Evolutionary conservation across 2,888 invertebrate species (phyloP).

Genomic region (Liodrosophila aerea): DNA sequence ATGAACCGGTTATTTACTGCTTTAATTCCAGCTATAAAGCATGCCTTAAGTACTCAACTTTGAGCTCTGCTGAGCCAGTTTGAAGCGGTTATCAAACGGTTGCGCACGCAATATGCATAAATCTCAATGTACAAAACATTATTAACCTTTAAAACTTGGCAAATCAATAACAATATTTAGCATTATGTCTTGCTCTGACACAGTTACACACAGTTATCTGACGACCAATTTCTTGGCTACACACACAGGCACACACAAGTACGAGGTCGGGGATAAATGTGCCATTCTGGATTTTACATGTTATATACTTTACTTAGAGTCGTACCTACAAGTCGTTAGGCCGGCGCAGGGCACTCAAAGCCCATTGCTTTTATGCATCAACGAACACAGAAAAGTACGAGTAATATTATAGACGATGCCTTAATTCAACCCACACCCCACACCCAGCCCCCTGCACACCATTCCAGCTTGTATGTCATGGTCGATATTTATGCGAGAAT

Average conservation of each 20-base stretch:
- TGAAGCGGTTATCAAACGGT: conserved; percentile 8
- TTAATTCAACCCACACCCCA: conserved; percentile 12
- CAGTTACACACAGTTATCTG: conserved; percentile 51
- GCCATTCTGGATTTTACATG: conserved; percentile 56
- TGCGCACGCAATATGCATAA: conserved; percentile 18
- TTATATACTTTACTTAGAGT: conserved; percentile 29
- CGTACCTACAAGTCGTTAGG: conserved; percentile 63
- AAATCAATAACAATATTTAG: conserved; percentile 36
- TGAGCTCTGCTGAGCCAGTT: background rate
- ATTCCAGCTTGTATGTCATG: conserved; percentile 37
- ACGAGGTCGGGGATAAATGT: conserved; percentile 34
- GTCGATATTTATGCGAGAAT: conserved; percentile 73
- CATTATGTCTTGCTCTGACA: conserved; percentile 31
- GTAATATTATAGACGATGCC: conserved; percentile 54
- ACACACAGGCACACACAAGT: conserved; percentile 12
- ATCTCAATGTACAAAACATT: conserved; percentile 1
- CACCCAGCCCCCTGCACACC: background rate
- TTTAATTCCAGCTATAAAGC: no score
- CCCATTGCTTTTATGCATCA: conserved; percentile 66
- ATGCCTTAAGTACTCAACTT: no score
- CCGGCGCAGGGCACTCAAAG: conserved; percentile 56
- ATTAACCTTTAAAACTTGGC: conserved; percentile 26
- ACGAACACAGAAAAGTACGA: conserved; percentile 56
- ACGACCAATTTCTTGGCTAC: conserved; percentile 24
- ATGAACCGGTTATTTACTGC: conserved; percentile 4